A percentile compares a stretch with the other conserved stretches of the same genome.
Evolutionary conservation across 2,888 invertebrate genomes (phyloP).

Genomic region (Pheosia tremula): DNA sequence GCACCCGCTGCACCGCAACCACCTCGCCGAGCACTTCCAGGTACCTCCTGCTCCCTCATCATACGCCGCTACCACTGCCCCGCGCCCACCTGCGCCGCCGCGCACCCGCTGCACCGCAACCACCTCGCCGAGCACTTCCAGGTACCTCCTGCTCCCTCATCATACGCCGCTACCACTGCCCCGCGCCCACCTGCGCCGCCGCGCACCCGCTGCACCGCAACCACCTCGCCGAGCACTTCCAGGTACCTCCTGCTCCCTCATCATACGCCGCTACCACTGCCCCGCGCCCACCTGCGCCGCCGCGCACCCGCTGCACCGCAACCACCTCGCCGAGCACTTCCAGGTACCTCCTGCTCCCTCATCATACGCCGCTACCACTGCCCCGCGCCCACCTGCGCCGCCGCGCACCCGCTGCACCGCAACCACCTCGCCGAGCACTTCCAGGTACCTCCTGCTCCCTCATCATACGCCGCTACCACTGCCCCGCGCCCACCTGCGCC

Average conservation of each 20-base stretch:
- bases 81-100: constrained; percentile 62
- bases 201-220: constrained; percentile 46
- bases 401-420: constrained; percentile 46
- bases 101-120: constrained; percentile 45
- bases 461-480: constrained; percentile 76
- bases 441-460: constrained; percentile 39
- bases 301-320: constrained; percentile 46
- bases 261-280: constrained; percentile 79
- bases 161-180: constrained; percentile 79
- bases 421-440: constrained; percentile 50
- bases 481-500: constrained; percentile 71
- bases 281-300: constrained; percentile 67
- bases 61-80: constrained; percentile 79
- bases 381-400: constrained; percentile 68
- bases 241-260: constrained; percentile 35
- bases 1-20: constrained; percentile 46
- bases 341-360: constrained; percentile 37
- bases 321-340: constrained; percentile 50
- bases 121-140: constrained; percentile 53
- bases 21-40: constrained; percentile 53
- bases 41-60: constrained; percentile 28
- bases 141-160: constrained; percentile 30
- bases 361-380: constrained; percentile 79
- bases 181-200: constrained; percentile 64
- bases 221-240: constrained; percentile 52